Evolutionary conservation across 2,113 vertebrate species (phyloP).

Genomic region (Pionites leucogaster): DNA sequence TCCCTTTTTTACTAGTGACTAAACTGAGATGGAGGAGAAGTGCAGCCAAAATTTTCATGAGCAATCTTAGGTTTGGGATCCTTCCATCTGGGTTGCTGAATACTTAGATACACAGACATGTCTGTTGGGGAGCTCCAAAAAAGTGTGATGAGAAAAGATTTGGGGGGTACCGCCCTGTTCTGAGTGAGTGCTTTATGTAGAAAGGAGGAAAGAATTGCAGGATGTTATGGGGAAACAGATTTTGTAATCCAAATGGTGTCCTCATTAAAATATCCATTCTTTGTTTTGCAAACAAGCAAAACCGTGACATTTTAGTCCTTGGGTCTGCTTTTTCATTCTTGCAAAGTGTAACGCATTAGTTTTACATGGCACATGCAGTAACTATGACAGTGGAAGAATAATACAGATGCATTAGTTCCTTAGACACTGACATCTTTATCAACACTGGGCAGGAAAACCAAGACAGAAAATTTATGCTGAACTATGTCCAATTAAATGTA

Average conservation of each 20-base stretch:
- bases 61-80: not conserved
- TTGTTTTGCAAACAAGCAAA: not conserved
- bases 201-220: not conserved
- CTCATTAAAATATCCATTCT: not conserved
- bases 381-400: not conserved
- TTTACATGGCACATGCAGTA: not conserved
- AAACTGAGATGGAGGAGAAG: not conserved
- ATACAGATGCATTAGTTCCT: not conserved
- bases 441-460: not conserved
- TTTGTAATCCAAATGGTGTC: rapidly evolving
- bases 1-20: not conserved
- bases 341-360: not conserved
- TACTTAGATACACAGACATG: not conserved
- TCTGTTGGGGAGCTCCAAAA: not conserved
- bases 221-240: not conserved
- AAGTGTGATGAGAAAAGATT: not conserved
- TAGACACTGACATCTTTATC: not conserved
- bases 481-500: not conserved
- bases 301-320: not conserved
- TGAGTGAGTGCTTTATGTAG: not conserved
- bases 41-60: not conserved
- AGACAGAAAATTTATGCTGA: not conserved
- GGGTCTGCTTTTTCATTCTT: not conserved
- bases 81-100: not conserved
- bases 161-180: not conserved